Evolutionary conservation across 2,888 invertebrate genomes (phyloP).

Genomic region (Nematopogon swammerdamellus): DNA sequence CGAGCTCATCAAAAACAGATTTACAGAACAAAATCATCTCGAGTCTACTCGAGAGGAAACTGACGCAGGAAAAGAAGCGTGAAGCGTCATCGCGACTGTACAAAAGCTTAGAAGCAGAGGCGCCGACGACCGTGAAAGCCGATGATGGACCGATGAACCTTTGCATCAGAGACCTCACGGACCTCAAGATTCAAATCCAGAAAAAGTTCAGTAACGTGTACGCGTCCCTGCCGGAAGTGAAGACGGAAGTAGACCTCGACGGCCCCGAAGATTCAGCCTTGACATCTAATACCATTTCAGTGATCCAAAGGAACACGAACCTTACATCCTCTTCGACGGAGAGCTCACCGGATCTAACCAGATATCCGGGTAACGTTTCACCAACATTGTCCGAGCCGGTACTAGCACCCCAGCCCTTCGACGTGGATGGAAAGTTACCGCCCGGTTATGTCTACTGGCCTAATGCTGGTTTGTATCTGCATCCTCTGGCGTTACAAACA

Average conservation of each 20-base stretch:
- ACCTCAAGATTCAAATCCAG: constrained; percentile 62
- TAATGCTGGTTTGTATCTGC: constrained; percentile 66
- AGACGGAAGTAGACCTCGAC: constrained; percentile 56
- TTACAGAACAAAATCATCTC: constrained; percentile 68
- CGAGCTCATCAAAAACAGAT: constrained; percentile 53
- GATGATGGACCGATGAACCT: constrained; percentile 78
- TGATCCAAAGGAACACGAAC: constrained; percentile 44
- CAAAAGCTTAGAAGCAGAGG: constrained; percentile 33
- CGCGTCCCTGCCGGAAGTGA: constrained; percentile 53
- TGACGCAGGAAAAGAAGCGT: constrained; percentile 64
- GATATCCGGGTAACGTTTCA: constrained; percentile 25
- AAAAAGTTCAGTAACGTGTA: constrained; percentile 63
- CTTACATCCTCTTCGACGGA: constrained; percentile 32
- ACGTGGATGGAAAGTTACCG: constrained; percentile 31
- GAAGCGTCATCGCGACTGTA: constrained; percentile 31
- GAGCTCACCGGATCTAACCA: constrained; percentile 40
- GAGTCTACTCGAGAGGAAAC: constrained; percentile 64
- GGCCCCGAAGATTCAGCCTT: constrained; percentile 44
- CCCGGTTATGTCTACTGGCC: constrained; percentile 68
- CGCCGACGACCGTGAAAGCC: constrained; percentile 29
- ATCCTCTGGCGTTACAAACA: constrained; percentile 70
- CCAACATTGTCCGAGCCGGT: constrained; percentile 40
- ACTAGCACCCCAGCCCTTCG: constrained; percentile 31
- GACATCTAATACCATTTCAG: constrained; percentile 40
- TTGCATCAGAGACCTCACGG: constrained; percentile 73